A percentile compares a stretch with the other conserved stretches of the same genome.
These are phyloP conservation scores for Dryadula phaetusa DNA, from an alignment of 2,888 invertebrate genomes.

Conservation along the genomic window DNA sequence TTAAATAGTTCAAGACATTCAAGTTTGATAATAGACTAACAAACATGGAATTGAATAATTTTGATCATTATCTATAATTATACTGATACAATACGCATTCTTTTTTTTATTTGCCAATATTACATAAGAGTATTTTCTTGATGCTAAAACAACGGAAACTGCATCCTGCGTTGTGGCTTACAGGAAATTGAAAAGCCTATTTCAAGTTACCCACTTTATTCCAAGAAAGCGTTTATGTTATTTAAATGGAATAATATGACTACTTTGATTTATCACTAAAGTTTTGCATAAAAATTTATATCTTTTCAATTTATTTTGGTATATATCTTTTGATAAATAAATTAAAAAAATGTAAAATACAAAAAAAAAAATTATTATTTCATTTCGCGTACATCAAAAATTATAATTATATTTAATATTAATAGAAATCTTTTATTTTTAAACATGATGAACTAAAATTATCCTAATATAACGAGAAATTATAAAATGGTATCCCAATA, in stretches of 20 bases:
- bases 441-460: not conserved
- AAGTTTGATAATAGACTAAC: too few relatives aligned
- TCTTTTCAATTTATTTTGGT: not conserved
- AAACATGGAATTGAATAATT: too few relatives aligned
- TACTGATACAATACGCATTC: not conserved
- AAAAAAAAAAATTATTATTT: too few relatives aligned
- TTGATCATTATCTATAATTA: too few relatives aligned
- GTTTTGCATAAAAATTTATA: not conserved
- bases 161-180: slow-evolving; percentile 56
- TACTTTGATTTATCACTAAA: not conserved
- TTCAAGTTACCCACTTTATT: slow-evolving; percentile 35
- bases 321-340: too few relatives aligned
- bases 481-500: not conserved
- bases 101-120: not conserved
- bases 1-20: too few relatives aligned
- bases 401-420: too few relatives aligned
- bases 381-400: too few relatives aligned
- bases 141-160: slow-evolving; percentile 48
- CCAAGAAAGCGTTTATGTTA: not conserved
- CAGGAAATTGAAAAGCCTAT: slow-evolving; percentile 69
- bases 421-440: too few relatives aligned
- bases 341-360: too few relatives aligned
- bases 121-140: not conserved
- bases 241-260: slow-evolving; percentile 1
- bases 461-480: too few relatives aligned